Percentiles rank a stretch among this genome's conserved stretches.
phyloP scores from a whole-genome alignment of 2,888 invertebrate genomes.

The Serrognathus titanus region DNA sequence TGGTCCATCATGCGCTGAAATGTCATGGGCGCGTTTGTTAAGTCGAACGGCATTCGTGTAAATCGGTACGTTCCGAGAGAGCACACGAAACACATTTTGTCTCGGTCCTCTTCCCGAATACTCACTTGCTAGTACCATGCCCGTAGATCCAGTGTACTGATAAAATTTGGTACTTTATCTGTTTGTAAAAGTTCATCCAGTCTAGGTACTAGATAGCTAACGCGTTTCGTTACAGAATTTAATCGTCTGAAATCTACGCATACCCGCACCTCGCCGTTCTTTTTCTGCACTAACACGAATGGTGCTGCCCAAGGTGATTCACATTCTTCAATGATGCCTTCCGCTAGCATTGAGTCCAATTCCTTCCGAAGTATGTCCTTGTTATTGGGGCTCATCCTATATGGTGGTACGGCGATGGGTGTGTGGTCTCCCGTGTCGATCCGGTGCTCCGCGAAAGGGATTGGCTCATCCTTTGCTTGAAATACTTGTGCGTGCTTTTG shows the following conservation, averaged over 20 bases:
- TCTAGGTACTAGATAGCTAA: slow-evolving; percentile 40
- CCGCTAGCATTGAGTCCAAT: slow-evolving; percentile 33
- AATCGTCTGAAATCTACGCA: slow-evolving; percentile 39
- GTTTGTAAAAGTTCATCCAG: slow-evolving; percentile 43
- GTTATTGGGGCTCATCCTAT: slow-evolving; percentile 32
- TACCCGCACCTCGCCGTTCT: slow-evolving; percentile 31
- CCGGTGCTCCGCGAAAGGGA: not conserved
- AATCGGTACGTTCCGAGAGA: slow-evolving; percentile 33
- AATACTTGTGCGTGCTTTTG: too few relatives aligned
- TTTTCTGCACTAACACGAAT: slow-evolving; percentile 39
- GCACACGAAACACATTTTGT: slow-evolving; percentile 24
- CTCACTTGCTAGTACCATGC: slow-evolving; percentile 41
- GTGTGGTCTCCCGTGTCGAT: too few relatives aligned
- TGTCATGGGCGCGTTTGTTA: slow-evolving; percentile 28
- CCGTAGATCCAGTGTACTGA: slow-evolving; percentile 37
- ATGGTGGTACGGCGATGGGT: slow-evolving; percentile 38
- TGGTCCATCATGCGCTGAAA: slow-evolving; percentile 30
- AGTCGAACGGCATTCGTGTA: slow-evolving; percentile 28
- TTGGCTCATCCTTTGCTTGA: too few relatives aligned
- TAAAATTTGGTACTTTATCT: slow-evolving; percentile 28
- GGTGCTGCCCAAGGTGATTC: slow-evolving; percentile 42
- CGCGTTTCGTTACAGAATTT: slow-evolving; percentile 25
- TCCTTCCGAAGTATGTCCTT: slow-evolving; percentile 29
- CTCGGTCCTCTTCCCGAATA: slow-evolving; percentile 39
- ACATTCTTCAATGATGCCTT: slow-evolving; percentile 40